phyloP scores from a whole-genome alignment of 2,888 invertebrate genomes.

The Lithophane socia region DNA sequence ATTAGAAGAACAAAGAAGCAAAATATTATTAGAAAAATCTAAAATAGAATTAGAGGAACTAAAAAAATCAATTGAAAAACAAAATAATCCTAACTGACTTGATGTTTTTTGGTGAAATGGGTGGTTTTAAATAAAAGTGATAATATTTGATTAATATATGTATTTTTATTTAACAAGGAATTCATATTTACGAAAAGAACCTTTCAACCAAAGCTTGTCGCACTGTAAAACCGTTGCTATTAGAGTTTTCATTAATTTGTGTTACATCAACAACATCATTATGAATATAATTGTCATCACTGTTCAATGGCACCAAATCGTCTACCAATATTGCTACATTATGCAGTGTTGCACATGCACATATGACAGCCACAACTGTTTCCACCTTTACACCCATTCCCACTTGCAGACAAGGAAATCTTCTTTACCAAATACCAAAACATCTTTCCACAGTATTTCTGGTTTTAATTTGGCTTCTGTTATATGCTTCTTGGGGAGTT shows the following conservation, averaged over 20 bases:
- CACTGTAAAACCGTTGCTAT: constrained; percentile 9
- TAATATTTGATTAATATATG: constrained; percentile 4
- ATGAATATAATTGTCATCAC: not conserved
- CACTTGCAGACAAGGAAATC: constrained; percentile 40
- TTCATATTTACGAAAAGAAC: constrained; percentile 2
- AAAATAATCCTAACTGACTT: no score
- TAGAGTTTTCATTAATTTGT: constrained; percentile 3
- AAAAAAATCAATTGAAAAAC: no score
- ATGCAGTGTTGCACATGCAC: constrained; percentile 38
- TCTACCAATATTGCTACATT: constrained; percentile 23
- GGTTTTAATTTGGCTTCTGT: constrained; percentile 56
- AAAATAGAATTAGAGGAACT: no score
- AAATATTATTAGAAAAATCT: no score
- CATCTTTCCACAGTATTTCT: constrained; percentile 5
- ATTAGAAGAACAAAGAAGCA: no score
- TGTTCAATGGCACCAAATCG: constrained; percentile 14
- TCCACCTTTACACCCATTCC: constrained; percentile 21
- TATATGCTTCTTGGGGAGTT: constrained; percentile 43
- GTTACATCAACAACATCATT: constrained; percentile 4
- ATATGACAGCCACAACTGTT: constrained; percentile 23
- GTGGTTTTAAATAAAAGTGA: constrained; percentile 2
- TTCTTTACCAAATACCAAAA: constrained; percentile 56
- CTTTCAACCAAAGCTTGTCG: constrained; percentile 18
- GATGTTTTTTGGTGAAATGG: no score
- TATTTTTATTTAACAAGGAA: constrained; percentile 5